Evolutionary conservation across 2,888 invertebrate species (phyloP).

Genomic region (Rhamphomyia laevipes): DNA sequence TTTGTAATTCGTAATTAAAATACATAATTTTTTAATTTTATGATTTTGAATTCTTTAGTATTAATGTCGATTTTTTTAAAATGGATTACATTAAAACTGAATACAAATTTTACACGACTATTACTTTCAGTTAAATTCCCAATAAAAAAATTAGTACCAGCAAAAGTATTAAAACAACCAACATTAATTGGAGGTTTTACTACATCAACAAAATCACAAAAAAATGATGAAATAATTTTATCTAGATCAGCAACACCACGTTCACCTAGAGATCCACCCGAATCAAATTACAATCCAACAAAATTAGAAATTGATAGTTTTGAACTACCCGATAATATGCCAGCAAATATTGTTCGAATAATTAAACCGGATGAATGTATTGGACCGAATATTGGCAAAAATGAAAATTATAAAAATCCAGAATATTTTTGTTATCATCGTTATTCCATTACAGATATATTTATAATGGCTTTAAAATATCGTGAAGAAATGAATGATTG

Average conservation of each 20-base stretch:
- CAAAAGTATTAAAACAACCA: too few relatives aligned
- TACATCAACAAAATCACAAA: too few relatives aligned
- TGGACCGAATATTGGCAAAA: conserved; percentile 26
- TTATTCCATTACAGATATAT: conserved; percentile 23
- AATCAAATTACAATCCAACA: conserved; percentile 21
- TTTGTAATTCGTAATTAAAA: too few relatives aligned
- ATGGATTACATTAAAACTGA: too few relatives aligned
- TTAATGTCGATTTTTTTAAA: too few relatives aligned
- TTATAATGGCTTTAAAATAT: conserved; percentile 17
- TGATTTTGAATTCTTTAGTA: too few relatives aligned
- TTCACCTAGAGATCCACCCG: conserved; percentile 29
- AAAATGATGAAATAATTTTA: too few relatives aligned
- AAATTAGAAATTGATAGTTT: conserved; percentile 20
- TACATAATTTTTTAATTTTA: too few relatives aligned
- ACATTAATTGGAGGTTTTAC: too few relatives aligned
- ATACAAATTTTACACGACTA: too few relatives aligned
- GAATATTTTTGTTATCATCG: conserved; percentile 30
- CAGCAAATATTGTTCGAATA: conserved; percentile 22
- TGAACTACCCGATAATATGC: conserved; percentile 17
- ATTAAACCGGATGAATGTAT: conserved; percentile 20
- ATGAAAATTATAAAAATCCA: conserved; percentile 24
- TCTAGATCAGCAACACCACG: conserved; percentile 16
- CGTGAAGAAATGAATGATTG: conserved; percentile 15
- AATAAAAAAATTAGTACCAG: too few relatives aligned
- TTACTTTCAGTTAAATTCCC: too few relatives aligned